Conservation (phyloP, 2,113 vertebrate species). For the Sarotherodon lohbergeri region DNA sequence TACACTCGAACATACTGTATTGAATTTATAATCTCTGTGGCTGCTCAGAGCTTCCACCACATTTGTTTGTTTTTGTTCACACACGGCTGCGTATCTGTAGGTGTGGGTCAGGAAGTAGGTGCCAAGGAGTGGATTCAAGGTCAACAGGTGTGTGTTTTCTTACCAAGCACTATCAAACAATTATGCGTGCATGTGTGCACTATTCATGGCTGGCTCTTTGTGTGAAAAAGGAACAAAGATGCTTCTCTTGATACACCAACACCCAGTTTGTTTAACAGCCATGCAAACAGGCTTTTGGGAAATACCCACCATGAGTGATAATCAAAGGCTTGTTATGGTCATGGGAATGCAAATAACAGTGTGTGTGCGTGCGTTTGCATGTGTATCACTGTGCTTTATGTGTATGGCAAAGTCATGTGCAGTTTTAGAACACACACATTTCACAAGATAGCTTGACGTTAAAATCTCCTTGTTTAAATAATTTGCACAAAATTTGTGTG, state of each 20-base stretch:
- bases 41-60: not conserved
- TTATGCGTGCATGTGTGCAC: not conserved
- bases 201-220: conserved; percentile 33
- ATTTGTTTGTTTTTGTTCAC: conserved; percentile 11
- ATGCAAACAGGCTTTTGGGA: conserved; percentile 57
- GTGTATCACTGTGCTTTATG: not conserved
- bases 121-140: conserved; percentile 1
- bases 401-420: not conserved
- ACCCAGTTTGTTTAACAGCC: conserved; percentile 61
- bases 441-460: conserved; percentile 7
- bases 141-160: conserved; percentile 33
- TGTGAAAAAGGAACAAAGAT: conserved; percentile 58
- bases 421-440: not conserved
- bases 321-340: conserved; percentile 64
- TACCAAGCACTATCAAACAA: not conserved
- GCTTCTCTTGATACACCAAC: conserved; percentile 44
- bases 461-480: conserved; percentile 20
- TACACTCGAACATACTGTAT: not conserved
- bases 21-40: not conserved
- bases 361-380: not conserved
- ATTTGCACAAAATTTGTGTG: conserved; percentile 44
- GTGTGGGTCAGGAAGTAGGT: conserved; percentile 25
- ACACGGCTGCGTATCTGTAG: not conserved
- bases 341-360: conserved; percentile 61
- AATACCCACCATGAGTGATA: conserved; percentile 56